These are phyloP conservation scores for Gymnobelideus leadbeateri DNA, from an alignment of 2,113 vertebrate genomes.

Conservation along the genomic window DNA sequence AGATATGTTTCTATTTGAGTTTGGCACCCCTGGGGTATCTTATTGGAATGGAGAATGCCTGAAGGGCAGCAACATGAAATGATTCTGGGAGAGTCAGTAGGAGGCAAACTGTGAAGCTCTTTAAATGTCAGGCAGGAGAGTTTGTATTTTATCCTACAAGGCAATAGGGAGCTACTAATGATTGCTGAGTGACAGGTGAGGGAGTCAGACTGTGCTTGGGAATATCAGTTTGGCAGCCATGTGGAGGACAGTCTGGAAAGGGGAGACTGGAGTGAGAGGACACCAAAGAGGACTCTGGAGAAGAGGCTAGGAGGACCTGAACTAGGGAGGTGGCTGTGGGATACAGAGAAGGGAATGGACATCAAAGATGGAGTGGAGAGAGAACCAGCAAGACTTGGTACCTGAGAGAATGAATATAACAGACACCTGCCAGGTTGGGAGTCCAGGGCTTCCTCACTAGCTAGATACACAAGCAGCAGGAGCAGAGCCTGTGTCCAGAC, in stretches of 20 bases:
- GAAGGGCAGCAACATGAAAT: not conserved
- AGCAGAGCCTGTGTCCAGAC: not conserved
- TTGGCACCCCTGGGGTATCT: not conserved
- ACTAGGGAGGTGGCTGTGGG: not conserved
- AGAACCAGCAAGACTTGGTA: not conserved
- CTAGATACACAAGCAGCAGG: not conserved
- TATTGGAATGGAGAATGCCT: not conserved
- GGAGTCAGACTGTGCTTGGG: not conserved
- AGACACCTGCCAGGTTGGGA: not conserved
- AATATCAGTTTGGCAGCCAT: not conserved
- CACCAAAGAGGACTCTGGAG: no score
- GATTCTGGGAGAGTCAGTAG: not conserved
- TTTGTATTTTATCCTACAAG: no score
- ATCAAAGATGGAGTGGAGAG: not conserved
- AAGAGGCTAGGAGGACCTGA: not conserved
- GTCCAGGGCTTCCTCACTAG: not conserved
- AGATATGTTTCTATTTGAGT: not conserved
- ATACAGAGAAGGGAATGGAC: no score
- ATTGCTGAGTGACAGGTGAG: not conserved
- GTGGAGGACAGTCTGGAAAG: not conserved
- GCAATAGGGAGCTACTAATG: not conserved
- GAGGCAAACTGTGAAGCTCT: no score
- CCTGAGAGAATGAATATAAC: not conserved
- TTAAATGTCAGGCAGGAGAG: not conserved
- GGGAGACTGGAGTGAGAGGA: not conserved